Base-by-base conservation (phyloP, 2,113 vertebrate species). In the Todiramphus saurophagus region DNA sequence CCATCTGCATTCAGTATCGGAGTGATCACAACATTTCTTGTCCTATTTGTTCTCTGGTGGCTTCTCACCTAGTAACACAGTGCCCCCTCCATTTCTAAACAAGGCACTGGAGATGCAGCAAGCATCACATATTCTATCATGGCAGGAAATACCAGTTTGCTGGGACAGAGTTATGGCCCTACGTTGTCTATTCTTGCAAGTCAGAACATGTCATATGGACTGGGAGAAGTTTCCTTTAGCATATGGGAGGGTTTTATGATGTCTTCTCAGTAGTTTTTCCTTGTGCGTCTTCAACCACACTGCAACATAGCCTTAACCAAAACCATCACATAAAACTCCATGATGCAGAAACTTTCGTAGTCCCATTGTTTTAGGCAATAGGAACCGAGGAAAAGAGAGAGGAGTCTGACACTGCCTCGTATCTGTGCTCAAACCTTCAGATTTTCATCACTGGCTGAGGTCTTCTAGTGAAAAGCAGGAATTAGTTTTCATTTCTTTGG, bases 241-340 rank as follows among this genome's bases (percentile, higher is more conserved):
- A 33, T 46, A 15, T 1, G 0, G 11, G 5, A 16, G 0, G 1
- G 5, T 48, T 46, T 11, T 30, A 41, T 74, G 8, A 13, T 30
- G 11, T 58, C 89, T 87, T 73, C 12, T 73, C 28, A 56, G 12
- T 30, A 30, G 6, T 25, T 88, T 87, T 90, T 88, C 44, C n/a
- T 82, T 50, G 24, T 50, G 27, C 20, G 35, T 67, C 35, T 55
- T 83, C 35, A 78, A 72, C 10, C 6, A 16, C 3, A 4, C 15
- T 82, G 30, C 64, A 81, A 53, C 18, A 33, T n/a, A 44, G 7
- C 16, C 64, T 72, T 68, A 78, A 68, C 15, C 44, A 68, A 62
- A 88, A 50, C 23, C 75, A 31, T 39, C 68, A 67, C 37, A 16
- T 76, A 76, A 68, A 94, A 24, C 23, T 37, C 10, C 9, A 11